These are phyloP conservation scores for Tromatobia lineatoria DNA, from an alignment of 2,888 invertebrate species.

Conservation along the genomic window DNA sequence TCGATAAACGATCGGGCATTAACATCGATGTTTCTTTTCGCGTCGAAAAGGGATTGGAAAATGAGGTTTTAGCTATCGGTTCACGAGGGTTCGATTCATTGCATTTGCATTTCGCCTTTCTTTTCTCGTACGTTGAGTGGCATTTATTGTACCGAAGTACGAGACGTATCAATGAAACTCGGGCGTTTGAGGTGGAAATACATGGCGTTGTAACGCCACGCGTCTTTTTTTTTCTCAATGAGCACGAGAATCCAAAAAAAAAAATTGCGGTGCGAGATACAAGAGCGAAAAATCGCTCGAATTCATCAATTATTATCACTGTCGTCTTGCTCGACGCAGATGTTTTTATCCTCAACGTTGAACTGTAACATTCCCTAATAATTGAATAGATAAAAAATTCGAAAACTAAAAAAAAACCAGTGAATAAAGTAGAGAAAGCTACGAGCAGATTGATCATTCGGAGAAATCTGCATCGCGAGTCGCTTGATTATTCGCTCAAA, in stretches of 20 bases:
- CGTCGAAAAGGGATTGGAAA: background rate
- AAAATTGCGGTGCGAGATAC: background rate
- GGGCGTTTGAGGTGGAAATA: background rate
- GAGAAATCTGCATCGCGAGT: constrained; percentile 11
- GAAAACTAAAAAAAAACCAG: background rate
- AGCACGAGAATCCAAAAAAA: background rate
- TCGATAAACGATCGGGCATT: background rate
- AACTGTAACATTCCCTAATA: constrained; percentile 56
- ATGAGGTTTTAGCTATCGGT: constrained; percentile 16
- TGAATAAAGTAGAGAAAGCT: constrained; percentile 9
- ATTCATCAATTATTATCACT: background rate
- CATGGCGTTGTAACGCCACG: constrained; percentile 17
- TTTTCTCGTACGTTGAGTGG: constrained; percentile 41
- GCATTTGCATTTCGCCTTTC: constrained; percentile 33
- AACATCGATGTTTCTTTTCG: background rate
- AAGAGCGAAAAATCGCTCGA: background rate
- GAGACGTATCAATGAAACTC: constrained; percentile 24
- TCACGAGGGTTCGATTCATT: constrained; percentile 38
- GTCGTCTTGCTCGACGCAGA: constrained; percentile 1
- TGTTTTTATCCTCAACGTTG: constrained; percentile 28
- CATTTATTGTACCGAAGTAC: constrained; percentile 4
- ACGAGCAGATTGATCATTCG: constrained; percentile 11
- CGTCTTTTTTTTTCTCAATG: background rate
- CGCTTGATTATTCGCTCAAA: constrained; percentile 40
- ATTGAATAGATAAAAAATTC: constrained; percentile 4